phyloP scores from a whole-genome alignment of 2,797 vertebrate genomes.

The Poeciliopsis presidionis region DNA sequence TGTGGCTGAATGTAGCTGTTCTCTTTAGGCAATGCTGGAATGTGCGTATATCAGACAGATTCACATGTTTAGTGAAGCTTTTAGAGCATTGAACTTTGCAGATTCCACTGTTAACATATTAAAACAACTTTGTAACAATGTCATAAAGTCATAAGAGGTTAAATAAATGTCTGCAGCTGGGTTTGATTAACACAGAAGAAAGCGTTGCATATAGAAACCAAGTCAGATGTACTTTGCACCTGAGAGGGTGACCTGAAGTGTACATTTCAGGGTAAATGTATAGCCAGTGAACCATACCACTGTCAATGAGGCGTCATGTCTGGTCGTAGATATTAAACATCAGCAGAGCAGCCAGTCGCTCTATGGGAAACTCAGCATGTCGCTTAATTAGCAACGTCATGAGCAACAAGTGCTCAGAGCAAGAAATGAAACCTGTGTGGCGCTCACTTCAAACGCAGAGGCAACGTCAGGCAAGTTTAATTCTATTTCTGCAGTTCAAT shows the following conservation, averaged over 20 bases:
- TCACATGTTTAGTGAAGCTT: neutral
- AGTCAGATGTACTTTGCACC: constrained; percentile 56
- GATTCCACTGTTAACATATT: neutral
- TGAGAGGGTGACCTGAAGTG: constrained; percentile 58
- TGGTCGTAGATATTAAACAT: constrained; percentile 69
- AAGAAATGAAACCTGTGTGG: constrained; percentile 72
- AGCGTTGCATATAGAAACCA: constrained; percentile 42
- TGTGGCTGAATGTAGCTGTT: constrained; percentile 84
- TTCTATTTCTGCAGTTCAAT: neutral
- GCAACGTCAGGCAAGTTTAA: constrained; percentile 22
- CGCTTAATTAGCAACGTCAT: constrained; percentile 75
- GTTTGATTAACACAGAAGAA: constrained; percentile 49
- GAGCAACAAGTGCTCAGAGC: constrained; percentile 62
- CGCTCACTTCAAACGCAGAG: constrained; percentile 74
- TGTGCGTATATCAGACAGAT: constrained; percentile 5
- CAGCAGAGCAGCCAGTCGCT: constrained; percentile 47
- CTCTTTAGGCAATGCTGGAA: constrained; percentile 51
- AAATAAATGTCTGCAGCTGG: constrained; percentile 25
- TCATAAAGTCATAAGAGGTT: constrained; percentile 26
- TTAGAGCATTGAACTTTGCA: constrained; percentile 17
- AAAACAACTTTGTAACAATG: neutral
- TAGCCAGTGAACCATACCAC: constrained; percentile 59
- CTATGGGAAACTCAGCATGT: constrained; percentile 52
- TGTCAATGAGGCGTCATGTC: constrained; percentile 70
- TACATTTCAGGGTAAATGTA: constrained; percentile 61